These are phyloP conservation scores for human (Homo sapiens) DNA, from an alignment of 2,113 vertebrate genomes.

Conservation along the genomic window DNA sequence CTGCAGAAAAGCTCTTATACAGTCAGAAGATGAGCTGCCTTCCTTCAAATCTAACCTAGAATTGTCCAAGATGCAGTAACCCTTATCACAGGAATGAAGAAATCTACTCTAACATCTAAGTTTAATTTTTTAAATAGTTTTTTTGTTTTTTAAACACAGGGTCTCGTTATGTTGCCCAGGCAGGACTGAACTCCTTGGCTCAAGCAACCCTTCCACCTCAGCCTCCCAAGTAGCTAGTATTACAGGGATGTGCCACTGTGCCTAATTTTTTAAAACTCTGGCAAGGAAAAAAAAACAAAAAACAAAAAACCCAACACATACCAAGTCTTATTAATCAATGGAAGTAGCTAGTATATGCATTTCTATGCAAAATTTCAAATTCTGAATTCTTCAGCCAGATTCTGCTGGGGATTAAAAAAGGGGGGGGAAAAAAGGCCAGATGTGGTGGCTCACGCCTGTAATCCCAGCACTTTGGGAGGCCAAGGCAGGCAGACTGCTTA, in stretches of 20 bases:
- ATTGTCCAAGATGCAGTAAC: background rate
- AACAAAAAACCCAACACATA: background rate
- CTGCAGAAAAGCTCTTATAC: background rate
- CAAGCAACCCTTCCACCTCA: background rate
- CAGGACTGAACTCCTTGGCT: background rate
- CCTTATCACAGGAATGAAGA: background rate
- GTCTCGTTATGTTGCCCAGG: background rate
- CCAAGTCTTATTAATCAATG: background rate
- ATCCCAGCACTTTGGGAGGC: too few relatives aligned
- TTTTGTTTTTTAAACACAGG: background rate
- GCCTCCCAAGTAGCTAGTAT: background rate
- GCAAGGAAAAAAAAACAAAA: background rate
- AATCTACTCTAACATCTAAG: background rate
- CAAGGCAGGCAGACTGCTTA: too few relatives aligned
- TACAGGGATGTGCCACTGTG: background rate
- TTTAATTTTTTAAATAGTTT: background rate
- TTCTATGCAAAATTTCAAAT: slow-evolving; percentile 11
- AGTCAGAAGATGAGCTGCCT: background rate
- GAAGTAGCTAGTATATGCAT: background rate
- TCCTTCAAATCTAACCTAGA: background rate
- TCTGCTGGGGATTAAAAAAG: too few relatives aligned
- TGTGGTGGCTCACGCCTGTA: too few relatives aligned
- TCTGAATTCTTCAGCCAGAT: background rate
- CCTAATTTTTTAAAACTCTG: background rate
- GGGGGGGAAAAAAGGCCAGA: too few relatives aligned